Evolutionary conservation across 2,888 invertebrate species (phyloP).

Genomic region (Oscheius myriophilus): DNA sequence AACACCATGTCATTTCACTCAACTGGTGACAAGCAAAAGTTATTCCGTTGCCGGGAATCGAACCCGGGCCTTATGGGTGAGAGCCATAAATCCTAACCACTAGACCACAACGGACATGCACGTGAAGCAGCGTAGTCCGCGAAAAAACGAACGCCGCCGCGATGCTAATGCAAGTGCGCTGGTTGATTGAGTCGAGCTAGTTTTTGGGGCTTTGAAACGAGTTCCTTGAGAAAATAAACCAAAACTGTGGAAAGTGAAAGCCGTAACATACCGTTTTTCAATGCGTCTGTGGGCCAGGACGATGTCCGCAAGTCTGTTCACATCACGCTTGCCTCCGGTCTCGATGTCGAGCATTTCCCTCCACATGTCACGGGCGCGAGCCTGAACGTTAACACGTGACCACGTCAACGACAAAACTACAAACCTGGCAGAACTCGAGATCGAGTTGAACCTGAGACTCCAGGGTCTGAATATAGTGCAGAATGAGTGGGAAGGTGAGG

Average conservation of each 20-base stretch:
- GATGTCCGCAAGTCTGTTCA: slow-evolving; percentile 64
- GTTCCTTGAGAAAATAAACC: no score
- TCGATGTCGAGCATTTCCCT: slow-evolving; percentile 70
- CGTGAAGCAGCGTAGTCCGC: no score
- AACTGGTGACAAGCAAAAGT: no score
- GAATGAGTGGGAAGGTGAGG: slow-evolving; percentile 68
- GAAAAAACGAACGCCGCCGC: no score
- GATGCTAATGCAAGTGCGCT: no score
- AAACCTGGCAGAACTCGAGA: slow-evolving; percentile 68
- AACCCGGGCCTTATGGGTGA: slow-evolving; percentile 60
- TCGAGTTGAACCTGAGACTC: slow-evolving; percentile 68
- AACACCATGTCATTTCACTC: no score
- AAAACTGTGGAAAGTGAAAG: neutral
- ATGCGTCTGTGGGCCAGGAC: slow-evolving; percentile 60
- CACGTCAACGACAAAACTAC: neutral
- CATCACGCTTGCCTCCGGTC: slow-evolving; percentile 62
- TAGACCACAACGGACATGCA: slow-evolving; percentile 46
- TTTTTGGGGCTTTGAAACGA: no score
- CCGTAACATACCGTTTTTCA: slow-evolving; percentile 39
- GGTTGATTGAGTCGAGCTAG: no score
- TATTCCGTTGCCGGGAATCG: slow-evolving; percentile 54
- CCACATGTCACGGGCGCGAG: slow-evolving; percentile 70
- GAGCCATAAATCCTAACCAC: slow-evolving; percentile 59
- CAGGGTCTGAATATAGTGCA: slow-evolving; percentile 69
- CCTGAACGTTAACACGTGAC: slow-evolving; percentile 36